Base-by-base conservation (phyloP, 2,113 vertebrate genomes). In the Eulemur macaco region DNA sequence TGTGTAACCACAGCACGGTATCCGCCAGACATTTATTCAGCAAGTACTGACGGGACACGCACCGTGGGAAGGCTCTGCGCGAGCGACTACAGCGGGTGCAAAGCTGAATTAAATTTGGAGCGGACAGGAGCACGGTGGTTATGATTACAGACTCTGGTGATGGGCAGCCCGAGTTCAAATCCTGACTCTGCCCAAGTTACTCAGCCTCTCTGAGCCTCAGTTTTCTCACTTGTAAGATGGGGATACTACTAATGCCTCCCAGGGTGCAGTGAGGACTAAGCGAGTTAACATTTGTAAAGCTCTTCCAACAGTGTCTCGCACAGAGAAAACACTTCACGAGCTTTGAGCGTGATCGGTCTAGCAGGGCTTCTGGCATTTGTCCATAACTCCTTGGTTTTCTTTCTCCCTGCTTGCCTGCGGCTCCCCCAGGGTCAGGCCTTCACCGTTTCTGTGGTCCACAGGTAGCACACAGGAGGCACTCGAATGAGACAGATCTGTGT, bases 1-100 rank as follows among this genome's bases (percentile, higher is more conserved):
- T 0, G 0, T 10, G 17, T 13, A 50, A 68, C 50, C 34, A 10
- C 31, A 37, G 54, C 5, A 0, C 1, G 6, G 5, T 11, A 10
- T 3, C 37, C 3, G 39, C 37, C 78, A 71, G 2, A 15, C 47
- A 17, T 39, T 82, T 47, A 0, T 0, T 77, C 3, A 4, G 63
- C 68, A 76, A 9, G 60, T 11, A 27, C 0, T 8, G n/a, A 56
- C 10, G 0, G n/a, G 54, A 11, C 39, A 14, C 52, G 60, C 34
- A 54, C 34, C 20, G 0, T 3, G 9, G 63, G 31, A 37, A 58
- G 31, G 12, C 20, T 47, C 78, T 37, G 12, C 27, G 45, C 37
- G 58, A 1, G 29, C 1, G 0, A 45, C 39, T 11, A 13, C 10
- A 27, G n/a, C 1, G 42, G 8, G 5, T 29, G 23, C 9, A 50